phyloP scores from a whole-genome alignment of 2,113 vertebrate species.

The Forbesichthys agassizii region DNA sequence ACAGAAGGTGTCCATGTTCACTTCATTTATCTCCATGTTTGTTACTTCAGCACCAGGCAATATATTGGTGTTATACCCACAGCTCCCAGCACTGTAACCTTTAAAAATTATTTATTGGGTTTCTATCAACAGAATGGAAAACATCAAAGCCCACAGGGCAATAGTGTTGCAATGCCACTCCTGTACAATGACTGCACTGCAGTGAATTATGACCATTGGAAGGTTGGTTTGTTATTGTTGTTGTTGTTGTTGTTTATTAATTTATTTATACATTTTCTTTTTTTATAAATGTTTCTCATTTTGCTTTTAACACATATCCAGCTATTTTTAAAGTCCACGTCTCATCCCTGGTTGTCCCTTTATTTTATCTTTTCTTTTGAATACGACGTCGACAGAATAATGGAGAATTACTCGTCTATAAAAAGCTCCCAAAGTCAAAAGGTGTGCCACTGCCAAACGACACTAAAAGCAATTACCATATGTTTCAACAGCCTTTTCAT shows the following conservation, averaged over 20 bases:
- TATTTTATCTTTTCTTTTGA: slow-evolving; percentile 38
- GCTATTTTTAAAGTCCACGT: slow-evolving; percentile 19
- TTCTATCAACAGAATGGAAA: slow-evolving; percentile 16
- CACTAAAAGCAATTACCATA: slow-evolving; percentile 74
- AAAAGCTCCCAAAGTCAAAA: slow-evolving; percentile 61
- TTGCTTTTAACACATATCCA: too few relatives aligned
- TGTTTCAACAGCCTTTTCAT: slow-evolving; percentile 72
- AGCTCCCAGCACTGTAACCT: slow-evolving; percentile 6
- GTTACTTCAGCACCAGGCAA: slow-evolving; percentile 21
- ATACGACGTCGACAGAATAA: slow-evolving; percentile 57
- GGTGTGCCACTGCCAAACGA: slow-evolving; percentile 61
- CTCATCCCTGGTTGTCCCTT: slow-evolving; percentile 4
- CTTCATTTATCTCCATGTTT: slow-evolving; percentile 36
- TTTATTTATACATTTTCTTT: slow-evolving; percentile 14
- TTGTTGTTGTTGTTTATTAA: neutral
- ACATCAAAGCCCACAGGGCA: slow-evolving; percentile 11
- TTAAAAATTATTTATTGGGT: slow-evolving; percentile 38
- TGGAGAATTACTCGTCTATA: slow-evolving; percentile 64
- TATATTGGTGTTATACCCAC: slow-evolving; percentile 18
- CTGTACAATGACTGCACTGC: slow-evolving; percentile 10
- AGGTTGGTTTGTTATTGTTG: too few relatives aligned
- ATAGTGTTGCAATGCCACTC: slow-evolving; percentile 14
- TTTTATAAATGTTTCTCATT: slow-evolving; percentile 29
- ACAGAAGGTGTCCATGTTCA: slow-evolving; percentile 37
- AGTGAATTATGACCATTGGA: slow-evolving; percentile 37